Percentiles rank a stretch among this genome's conserved stretches.
Evolutionary conservation across 2,113 vertebrate genomes (phyloP).

Genomic region (Pteruthius melanotis): DNA sequence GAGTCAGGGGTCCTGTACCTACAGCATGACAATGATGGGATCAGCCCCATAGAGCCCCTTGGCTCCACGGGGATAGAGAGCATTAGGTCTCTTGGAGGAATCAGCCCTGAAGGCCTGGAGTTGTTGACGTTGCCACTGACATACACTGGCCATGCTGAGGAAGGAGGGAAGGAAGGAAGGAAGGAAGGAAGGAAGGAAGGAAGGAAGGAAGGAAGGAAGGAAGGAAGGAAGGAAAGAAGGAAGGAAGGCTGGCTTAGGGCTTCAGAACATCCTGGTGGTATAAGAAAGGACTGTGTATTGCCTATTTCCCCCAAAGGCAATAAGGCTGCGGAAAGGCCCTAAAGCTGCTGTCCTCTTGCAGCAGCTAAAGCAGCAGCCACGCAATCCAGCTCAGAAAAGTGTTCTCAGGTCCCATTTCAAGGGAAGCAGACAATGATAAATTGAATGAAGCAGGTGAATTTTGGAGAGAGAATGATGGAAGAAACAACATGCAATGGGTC

Average conservation of each 20-base stretch:
- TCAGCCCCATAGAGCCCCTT: accelerated
- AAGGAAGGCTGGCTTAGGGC: background rate
- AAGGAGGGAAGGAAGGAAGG: background rate
- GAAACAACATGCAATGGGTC: background rate
- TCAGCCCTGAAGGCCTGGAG: background rate
- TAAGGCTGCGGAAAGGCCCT: background rate
- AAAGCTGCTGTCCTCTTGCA: background rate
- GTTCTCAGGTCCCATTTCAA: background rate
- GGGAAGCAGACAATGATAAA: slow-evolving; percentile 3
- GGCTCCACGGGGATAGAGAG: background rate
- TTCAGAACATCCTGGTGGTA: background rate
- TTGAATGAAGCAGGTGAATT: background rate
- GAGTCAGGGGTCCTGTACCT: background rate
- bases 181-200: background rate
- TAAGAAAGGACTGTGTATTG: background rate
- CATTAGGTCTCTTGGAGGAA: background rate
- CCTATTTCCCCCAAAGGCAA: background rate
- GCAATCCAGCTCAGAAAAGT: background rate
- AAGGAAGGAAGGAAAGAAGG: too few relatives aligned
- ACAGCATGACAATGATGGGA: accelerated
- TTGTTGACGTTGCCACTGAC: background rate
- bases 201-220: too few relatives aligned
- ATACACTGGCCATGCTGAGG: background rate
- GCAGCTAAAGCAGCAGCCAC: background rate
- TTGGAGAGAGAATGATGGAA: background rate